Percentiles rank a stretch among this genome's conserved stretches.
Conservation (phyloP, 2,797 vertebrate genomes). For the Mus spretus region DNA sequence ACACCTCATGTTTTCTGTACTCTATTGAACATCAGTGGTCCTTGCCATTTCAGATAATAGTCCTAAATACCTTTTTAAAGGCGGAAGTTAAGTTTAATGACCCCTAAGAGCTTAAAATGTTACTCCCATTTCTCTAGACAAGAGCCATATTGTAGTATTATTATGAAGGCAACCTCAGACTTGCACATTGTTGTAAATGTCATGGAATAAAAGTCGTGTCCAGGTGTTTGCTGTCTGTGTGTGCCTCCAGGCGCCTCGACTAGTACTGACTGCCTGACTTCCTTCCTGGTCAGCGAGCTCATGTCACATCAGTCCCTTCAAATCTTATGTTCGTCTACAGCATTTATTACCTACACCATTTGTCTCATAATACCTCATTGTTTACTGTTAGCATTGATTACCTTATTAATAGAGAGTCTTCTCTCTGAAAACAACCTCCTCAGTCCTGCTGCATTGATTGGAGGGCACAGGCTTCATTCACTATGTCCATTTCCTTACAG, state of each 20-base stretch:
- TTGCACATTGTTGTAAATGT: neutral
- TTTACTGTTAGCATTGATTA: neutral
- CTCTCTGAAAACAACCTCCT: neutral
- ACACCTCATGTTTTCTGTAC: conserved; percentile 42
- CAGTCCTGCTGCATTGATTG: neutral
- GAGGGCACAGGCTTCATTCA: neutral
- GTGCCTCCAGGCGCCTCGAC: neutral
- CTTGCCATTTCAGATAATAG: conserved; percentile 29
- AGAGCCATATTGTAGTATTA: neutral
- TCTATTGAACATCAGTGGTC: conserved; percentile 23
- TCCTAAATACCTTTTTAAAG: conserved; percentile 52
- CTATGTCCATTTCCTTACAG: neutral
- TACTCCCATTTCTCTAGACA: conserved; percentile 34
- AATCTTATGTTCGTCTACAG: neutral
- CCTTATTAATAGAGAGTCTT: neutral
- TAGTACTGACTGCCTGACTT: neutral
- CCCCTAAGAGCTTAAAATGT: conserved; percentile 24
- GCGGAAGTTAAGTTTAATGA: conserved; percentile 25
- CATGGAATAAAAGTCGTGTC: neutral
- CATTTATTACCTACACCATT: neutral
- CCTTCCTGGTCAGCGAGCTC: neutral
- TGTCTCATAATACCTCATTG: neutral
- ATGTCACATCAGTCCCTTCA: neutral
- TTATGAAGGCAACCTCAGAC: conserved; percentile 37
- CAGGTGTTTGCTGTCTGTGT: neutral